Evolutionary conservation across 2,888 invertebrate species (phyloP).

Genomic region (Drosophila leonis): DNA sequence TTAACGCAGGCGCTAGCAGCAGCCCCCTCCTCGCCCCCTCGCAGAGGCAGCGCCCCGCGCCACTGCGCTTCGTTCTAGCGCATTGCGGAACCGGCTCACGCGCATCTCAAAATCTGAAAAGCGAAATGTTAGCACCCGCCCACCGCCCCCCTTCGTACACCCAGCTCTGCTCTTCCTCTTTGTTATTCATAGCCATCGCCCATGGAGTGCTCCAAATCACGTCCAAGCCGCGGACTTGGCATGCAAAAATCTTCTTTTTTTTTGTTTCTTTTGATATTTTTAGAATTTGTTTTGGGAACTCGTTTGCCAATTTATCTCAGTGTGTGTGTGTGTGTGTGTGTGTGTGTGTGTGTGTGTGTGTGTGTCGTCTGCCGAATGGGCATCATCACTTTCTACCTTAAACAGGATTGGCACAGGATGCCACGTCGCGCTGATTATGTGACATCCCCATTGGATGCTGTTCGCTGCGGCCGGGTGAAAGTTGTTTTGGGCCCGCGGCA

Average conservation of each 20-base stretch:
- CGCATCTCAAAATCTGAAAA: slow-evolving; percentile 44
- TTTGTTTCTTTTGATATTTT: slow-evolving; percentile 47
- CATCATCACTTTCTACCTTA: slow-evolving; percentile 76
- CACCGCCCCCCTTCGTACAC: no score
- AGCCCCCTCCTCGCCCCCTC: neutral
- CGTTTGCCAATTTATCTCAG: slow-evolving; percentile 53
- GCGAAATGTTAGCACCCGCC: slow-evolving; percentile 44
- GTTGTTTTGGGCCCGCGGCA: slow-evolving; percentile 69
- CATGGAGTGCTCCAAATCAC: slow-evolving; percentile 66
- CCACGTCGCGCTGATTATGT: slow-evolving; percentile 65
- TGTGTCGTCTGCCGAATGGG: slow-evolving; percentile 56
- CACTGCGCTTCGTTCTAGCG: slow-evolving; percentile 32
- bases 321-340: slow-evolving; percentile 12
- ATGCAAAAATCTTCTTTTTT: slow-evolving; percentile 53
- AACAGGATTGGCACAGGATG: slow-evolving; percentile 76
- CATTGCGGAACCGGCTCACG: slow-evolving; percentile 62
- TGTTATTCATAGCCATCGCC: slow-evolving; percentile 59
- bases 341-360: slow-evolving; percentile 14
- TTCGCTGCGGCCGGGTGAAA: slow-evolving; percentile 58
- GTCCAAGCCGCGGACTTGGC: slow-evolving; percentile 34
- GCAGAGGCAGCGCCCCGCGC: neutral
- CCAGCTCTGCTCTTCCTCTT: slow-evolving; percentile 11
- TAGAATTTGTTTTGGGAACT: slow-evolving; percentile 63
- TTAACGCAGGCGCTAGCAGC: slow-evolving; percentile 43
- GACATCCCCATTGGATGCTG: slow-evolving; percentile 46